Evolutionary conservation across 2,888 invertebrate species (phyloP).

Genomic region (Julus scandinavius): DNA sequence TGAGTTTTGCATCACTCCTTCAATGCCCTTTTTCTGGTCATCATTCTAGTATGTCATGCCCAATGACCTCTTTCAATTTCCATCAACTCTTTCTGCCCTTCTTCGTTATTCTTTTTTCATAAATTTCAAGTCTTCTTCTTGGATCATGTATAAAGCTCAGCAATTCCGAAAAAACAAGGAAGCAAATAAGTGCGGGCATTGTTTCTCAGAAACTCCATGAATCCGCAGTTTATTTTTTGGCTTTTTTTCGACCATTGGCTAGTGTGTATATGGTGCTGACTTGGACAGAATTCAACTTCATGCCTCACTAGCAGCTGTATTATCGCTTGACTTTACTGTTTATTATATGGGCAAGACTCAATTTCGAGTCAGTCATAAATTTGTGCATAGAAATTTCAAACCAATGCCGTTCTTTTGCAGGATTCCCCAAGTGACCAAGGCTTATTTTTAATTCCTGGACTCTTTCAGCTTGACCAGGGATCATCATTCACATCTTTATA

Average conservation of each 20-base stretch:
- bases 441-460: background rate
- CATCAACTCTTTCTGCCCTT: background rate
- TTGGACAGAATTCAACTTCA: constrained; percentile 2
- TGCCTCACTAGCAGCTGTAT: constrained; percentile 42
- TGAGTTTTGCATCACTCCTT: too few relatives aligned
- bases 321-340: constrained; percentile 36
- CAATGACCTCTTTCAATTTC: background rate
- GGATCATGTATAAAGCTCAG: background rate
- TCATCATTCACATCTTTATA: background rate
- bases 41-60: background rate
- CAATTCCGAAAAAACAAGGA: background rate
- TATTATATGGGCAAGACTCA: constrained; percentile 43
- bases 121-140: background rate
- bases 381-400: background rate
- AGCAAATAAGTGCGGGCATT: background rate
- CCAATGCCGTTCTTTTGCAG: background rate
- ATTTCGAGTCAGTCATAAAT: constrained; percentile 28
- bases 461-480: background rate
- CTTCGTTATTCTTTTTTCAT: background rate
- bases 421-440: background rate
- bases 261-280: background rate
- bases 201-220: background rate
- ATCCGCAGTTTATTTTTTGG: background rate
- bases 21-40: background rate
- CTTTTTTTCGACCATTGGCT: background rate